Percentiles rank a stretch among this genome's conserved stretches.
Evolutionary conservation across 92 coral and sea anemone genomes (phyloP).

Genomic region (Siderastrea radians): DNA sequence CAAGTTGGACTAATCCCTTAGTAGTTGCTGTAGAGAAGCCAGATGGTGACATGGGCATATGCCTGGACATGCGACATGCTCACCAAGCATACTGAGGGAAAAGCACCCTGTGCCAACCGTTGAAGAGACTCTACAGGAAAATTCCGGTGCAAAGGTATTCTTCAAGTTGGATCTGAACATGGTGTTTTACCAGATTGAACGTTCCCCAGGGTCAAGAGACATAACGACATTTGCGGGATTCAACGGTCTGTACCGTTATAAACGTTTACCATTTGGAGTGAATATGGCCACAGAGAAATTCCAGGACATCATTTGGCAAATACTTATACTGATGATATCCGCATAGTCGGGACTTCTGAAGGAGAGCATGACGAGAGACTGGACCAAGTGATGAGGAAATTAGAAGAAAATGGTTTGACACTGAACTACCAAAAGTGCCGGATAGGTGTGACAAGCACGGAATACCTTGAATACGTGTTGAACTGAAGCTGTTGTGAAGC

Average conservation of each 20-base stretch:
- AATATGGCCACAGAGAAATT: slow-evolving; percentile 72
- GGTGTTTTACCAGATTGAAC: slow-evolving; percentile 73
- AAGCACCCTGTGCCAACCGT: slow-evolving; percentile 75
- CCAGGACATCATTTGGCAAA: slow-evolving; percentile 70
- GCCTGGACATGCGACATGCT: slow-evolving; percentile 80
- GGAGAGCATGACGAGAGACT: slow-evolving; percentile 65
- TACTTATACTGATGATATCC: slow-evolving; percentile 66
- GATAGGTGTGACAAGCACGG: too few relatives aligned
- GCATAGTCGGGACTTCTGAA: slow-evolving; percentile 47
- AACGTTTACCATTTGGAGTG: slow-evolving; percentile 40
- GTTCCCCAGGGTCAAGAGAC: slow-evolving; percentile 72
- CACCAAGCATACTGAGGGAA: slow-evolving; percentile 72
- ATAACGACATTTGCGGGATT: slow-evolving; percentile 78
- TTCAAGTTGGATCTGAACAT: slow-evolving; percentile 67
- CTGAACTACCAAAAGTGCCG: too few relatives aligned
- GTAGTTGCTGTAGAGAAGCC: slow-evolving; percentile 67
- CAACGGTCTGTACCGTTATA: slow-evolving; percentile 46
- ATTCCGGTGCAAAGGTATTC: slow-evolving; percentile 70
- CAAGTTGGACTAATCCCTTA: slow-evolving; percentile 67
- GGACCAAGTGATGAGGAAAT: slow-evolving; percentile 47
- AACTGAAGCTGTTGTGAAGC: too few relatives aligned
- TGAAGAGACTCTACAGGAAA: slow-evolving; percentile 75
- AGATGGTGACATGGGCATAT: slow-evolving; percentile 63
- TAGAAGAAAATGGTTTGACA: too few relatives aligned
- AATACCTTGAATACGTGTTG: too few relatives aligned